Conservation (phyloP, 2,113 vertebrate genomes). For the Pseudorhombus dupliciocellatus region DNA sequence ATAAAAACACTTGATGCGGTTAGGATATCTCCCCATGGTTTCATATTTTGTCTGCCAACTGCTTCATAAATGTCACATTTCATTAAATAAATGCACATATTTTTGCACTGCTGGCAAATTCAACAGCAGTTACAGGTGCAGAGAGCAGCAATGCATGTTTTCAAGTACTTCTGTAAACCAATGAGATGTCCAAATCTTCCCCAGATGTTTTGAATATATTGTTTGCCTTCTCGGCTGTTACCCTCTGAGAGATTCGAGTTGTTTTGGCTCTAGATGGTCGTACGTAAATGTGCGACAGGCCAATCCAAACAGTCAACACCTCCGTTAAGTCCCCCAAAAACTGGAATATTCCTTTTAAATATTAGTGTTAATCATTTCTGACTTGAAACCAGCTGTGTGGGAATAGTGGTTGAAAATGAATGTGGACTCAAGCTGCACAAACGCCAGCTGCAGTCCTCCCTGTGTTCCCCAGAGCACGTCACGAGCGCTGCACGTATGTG, state of each 20-base stretch:
- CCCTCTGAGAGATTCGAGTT: slow-evolving; percentile 1
- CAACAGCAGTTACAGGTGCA: slow-evolving; percentile 4
- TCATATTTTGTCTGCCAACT: slow-evolving; percentile 12
- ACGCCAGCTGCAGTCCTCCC: slow-evolving; percentile 52
- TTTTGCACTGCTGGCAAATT: slow-evolving; percentile 7
- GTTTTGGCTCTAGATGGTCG: slow-evolving; percentile 35
- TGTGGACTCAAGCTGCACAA: slow-evolving; percentile 52
- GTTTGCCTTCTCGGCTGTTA: slow-evolving; percentile 24
- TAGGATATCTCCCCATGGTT: slow-evolving; percentile 11
- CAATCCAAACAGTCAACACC: slow-evolving; percentile 53
- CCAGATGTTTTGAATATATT: slow-evolving; percentile 32
- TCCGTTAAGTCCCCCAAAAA: slow-evolving; percentile 32
- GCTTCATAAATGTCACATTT: slow-evolving; percentile 55
- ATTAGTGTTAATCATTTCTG: slow-evolving; percentile 63
- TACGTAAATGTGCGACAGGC: slow-evolving; percentile 36
- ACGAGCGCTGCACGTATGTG: slow-evolving; percentile 10
- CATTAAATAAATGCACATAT: slow-evolving; percentile 19
- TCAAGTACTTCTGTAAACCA: slow-evolving; percentile 8
- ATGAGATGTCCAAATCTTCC: slow-evolving; percentile 11
- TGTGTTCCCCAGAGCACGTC: slow-evolving; percentile 51
- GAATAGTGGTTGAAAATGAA: slow-evolving; percentile 67
- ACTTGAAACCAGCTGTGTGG: slow-evolving; percentile 63
- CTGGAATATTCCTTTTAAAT: slow-evolving; percentile 53
- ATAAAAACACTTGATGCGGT: slow-evolving; percentile 21
- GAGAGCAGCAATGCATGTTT: slow-evolving; percentile 13